Conservation (phyloP, 1,140 invertebrate genomes). For the Apocrypta bakeri region DNA sequence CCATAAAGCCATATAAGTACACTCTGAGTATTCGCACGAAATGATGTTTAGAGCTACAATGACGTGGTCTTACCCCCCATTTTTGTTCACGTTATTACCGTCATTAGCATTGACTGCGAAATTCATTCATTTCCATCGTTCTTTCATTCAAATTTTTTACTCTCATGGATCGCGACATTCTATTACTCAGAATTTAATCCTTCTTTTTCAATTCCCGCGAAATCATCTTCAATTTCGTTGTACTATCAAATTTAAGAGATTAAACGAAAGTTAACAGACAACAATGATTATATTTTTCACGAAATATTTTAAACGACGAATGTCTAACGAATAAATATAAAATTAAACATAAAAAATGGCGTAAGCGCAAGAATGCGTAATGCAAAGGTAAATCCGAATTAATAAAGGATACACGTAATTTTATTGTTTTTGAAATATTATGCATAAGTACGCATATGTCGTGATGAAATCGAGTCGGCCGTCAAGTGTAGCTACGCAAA, state of each 20-base stretch:
- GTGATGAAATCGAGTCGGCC: slow-evolving; percentile 2
- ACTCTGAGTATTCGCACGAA: background rate
- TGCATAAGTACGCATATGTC: background rate
- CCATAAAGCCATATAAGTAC: slow-evolving; percentile 10
- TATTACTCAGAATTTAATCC: background rate
- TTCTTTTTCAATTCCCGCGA: background rate
- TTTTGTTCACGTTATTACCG: background rate
- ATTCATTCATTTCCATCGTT: background rate
- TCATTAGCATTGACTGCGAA: background rate
- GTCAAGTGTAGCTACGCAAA: slow-evolving; percentile 10
- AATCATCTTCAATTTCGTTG: background rate
- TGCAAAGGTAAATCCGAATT: background rate
- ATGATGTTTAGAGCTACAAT: slow-evolving; percentile 30
- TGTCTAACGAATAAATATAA: background rate
- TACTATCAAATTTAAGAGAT: background rate
- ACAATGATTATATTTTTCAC: background rate
- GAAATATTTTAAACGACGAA: background rate
- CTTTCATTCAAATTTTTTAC: background rate
- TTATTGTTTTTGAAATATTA: slow-evolving; percentile 20
- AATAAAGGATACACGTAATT: slow-evolving; percentile 13
- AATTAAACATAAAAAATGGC: background rate
- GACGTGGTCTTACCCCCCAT: background rate
- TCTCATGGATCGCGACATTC: background rate
- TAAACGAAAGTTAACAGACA: background rate
- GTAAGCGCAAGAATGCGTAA: background rate